Conservation (phyloP, 2,797 vertebrate species). For the Alectoris magna region DNA sequence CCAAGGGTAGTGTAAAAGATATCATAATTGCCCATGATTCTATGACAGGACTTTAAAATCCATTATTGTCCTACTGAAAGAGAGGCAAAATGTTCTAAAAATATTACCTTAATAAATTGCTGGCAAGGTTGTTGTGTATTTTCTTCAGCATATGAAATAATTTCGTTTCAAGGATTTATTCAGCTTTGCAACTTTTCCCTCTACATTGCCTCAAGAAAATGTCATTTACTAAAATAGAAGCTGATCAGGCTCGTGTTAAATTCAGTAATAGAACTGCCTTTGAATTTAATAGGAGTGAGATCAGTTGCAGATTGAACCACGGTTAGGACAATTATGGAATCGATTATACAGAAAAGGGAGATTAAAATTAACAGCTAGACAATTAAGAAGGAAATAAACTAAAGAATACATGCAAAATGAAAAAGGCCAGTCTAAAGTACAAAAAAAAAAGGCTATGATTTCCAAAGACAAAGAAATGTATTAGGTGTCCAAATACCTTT, state of each 20-base stretch:
- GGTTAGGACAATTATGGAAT: slow-evolving; percentile 31
- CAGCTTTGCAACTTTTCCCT: slow-evolving; percentile 25
- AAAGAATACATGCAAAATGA: slow-evolving; percentile 37
- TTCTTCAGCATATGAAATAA: background rate
- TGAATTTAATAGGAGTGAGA: slow-evolving; percentile 52
- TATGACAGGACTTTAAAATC: background rate
- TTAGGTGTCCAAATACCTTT: slow-evolving; percentile 21
- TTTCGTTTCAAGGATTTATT: slow-evolving; percentile 10
- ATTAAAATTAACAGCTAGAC: slow-evolving; percentile 63
- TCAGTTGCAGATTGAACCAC: background rate
- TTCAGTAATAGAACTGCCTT: background rate
- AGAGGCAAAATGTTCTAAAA: slow-evolving; percentile 23
- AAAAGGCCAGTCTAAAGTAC: slow-evolving; percentile 26
- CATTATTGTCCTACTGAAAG: background rate
- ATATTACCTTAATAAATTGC: slow-evolving; percentile 34
- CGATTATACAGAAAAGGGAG: slow-evolving; percentile 46
- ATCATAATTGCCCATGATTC: background rate
- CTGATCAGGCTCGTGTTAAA: slow-evolving; percentile 45
- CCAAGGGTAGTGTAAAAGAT: background rate
- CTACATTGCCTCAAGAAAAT: background rate
- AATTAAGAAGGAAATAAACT: slow-evolving; percentile 59
- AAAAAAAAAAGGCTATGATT: slow-evolving; percentile 8
- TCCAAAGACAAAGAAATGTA: slow-evolving; percentile 26
- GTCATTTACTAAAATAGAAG: slow-evolving; percentile 54
- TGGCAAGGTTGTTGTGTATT: background rate